A percentile compares a stretch with the other conserved stretches of the same genome.
phyloP scores from a whole-genome alignment of 2,888 invertebrate genomes.

The Phytoseiulus persimilis region DNA sequence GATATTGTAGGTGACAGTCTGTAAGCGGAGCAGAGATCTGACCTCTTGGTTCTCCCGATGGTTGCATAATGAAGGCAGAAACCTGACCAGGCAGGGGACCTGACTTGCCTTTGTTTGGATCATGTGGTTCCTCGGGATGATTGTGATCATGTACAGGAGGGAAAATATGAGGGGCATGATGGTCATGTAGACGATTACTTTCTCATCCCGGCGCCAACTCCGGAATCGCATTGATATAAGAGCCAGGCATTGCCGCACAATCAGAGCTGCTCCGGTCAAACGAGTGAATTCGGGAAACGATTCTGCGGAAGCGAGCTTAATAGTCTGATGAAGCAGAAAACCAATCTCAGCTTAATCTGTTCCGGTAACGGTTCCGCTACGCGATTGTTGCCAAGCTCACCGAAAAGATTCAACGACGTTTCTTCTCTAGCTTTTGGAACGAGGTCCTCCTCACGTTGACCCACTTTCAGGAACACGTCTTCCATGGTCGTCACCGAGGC shows the following conservation, averaged over 20 bases:
- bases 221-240: background rate
- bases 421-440: background rate
- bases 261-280: background rate
- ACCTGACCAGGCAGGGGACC: background rate
- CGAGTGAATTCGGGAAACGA: background rate
- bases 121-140: background rate
- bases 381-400: background rate
- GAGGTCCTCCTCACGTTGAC: background rate
- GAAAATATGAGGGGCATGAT: background rate
- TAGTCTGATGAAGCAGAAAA: too few species aligned
- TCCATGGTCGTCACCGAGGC: slow-evolving; percentile 79
- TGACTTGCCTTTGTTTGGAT: background rate
- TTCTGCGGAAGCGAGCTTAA: background rate
- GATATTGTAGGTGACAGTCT: background rate
- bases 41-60: too few species aligned
- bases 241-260: background rate
- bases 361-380: too few species aligned
- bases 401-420: background rate
- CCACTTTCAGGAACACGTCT: slow-evolving; percentile 68
- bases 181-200: background rate
- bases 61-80: too few species aligned
- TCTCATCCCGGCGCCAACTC: background rate
- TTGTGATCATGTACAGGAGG: background rate
- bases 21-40: background rate
- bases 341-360: too few species aligned